Evolutionary conservation across 2,113 vertebrate species (phyloP), one percentile per base, ranked within the genome.

Genomic region (Podarcis cretensis): DNA sequence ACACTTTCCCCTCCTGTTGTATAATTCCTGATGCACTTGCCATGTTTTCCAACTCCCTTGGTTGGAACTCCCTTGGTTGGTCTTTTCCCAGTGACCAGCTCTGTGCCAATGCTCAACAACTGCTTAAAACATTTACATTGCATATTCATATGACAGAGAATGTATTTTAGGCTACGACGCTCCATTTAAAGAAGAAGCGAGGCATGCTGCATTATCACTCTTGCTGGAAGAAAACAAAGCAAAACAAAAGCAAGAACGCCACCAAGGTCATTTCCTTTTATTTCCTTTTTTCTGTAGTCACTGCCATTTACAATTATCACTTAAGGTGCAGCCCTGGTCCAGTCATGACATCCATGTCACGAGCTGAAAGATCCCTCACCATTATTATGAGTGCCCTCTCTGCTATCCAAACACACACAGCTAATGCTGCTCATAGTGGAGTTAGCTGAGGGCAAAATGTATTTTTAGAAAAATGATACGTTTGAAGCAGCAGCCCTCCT

Each of bases 181-280:
- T 93, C 94, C 90, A 91, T 94, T 94, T 95, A 93, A 87, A 94
- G 91, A 94, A 91, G 91, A 93, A 93, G 87, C 59, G n/a, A 40
- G 78, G 8, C 14, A 88, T 89, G 1, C 87, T 92, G 83, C 73
- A 91, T 94, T 91, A 91, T 90, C 87, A 86, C 83, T 87, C 30
- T 84, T 73, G 40, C 43, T 57, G 66, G 40, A 78, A 23, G 32
- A 92, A 95, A 89, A 69, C 86, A 88, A 88, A 57, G 37, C 5
- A 71, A 73, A 73, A 13, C 59, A 63, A 63, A 59, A 59, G 3
- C 18, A 59, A 27, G 23, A 23, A n/a, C 4, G 18, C 16, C 35
- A 81, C 77, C 54, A 81, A 86, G 23, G 1, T 86, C 78, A 89
- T 94, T 95, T 87, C 87, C 78, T 90, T 30, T 80, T 2, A 3